Evolutionary conservation across 1,140 invertebrate species (phyloP).

Genomic region (Olivierus martensii): DNA sequence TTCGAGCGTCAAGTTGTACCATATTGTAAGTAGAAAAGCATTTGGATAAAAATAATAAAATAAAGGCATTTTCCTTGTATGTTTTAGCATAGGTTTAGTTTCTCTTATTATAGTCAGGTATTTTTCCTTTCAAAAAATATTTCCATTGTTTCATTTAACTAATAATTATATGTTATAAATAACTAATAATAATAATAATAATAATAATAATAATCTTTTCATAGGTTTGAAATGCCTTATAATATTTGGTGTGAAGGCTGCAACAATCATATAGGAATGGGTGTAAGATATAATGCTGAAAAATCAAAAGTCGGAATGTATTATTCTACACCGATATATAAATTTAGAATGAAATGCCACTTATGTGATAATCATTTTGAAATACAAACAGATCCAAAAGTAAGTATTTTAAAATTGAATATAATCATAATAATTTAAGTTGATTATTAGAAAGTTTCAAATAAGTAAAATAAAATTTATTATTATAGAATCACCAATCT

Average conservation of each 20-base stretch:
- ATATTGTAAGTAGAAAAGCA: too few relatives aligned
- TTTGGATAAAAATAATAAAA: too few relatives aligned
- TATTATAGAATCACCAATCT: neutral
- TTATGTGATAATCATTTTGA: constrained; percentile 94
- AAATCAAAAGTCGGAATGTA: constrained; percentile 99
- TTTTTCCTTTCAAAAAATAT: too few relatives aligned
- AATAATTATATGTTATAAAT: too few relatives aligned
- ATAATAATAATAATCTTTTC: too few relatives aligned
- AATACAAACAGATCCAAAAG: constrained; percentile 95
- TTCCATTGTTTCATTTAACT: too few relatives aligned
- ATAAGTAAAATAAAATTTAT: constrained; percentile 2
- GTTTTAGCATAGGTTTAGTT: too few relatives aligned
- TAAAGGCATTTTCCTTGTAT: too few relatives aligned
- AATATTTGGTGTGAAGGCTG: constrained; percentile 99
- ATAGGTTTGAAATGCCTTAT: constrained; percentile 97
- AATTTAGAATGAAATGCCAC: constrained; percentile 99
- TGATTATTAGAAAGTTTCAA: constrained; percentile 1
- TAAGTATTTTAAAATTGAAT: constrained; percentile 36
- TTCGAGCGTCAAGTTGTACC: too few relatives aligned
- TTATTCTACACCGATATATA: constrained; percentile 92
- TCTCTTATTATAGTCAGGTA: too few relatives aligned
- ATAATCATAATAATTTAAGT: neutral
- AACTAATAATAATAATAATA: too few relatives aligned
- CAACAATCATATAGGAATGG: constrained; percentile 97
- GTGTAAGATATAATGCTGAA: constrained; percentile 97